A percentile compares a stretch with the other conserved stretches of the same genome.
These are phyloP conservation scores for Hofmannophila pseudospretella DNA, from an alignment of 2,888 invertebrate species.

Conservation along the genomic window DNA sequence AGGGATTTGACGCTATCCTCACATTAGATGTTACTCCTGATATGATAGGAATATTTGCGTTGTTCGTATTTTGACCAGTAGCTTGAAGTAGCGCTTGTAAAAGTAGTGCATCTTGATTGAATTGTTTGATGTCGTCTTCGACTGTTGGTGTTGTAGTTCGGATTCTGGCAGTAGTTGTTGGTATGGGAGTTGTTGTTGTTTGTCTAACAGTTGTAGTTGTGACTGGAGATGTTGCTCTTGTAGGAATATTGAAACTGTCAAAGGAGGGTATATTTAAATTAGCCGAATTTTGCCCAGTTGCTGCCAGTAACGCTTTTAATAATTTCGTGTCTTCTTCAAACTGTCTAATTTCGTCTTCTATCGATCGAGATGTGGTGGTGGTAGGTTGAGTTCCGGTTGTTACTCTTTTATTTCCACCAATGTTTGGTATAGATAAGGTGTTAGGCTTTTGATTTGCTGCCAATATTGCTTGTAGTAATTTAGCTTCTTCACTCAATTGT, in stretches of 20 bases:
- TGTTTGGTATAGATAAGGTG: constrained; percentile 27
- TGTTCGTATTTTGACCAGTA: constrained; percentile 46
- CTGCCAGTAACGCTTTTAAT: constrained; percentile 61
- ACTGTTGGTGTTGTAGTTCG: constrained; percentile 27
- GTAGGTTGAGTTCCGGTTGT: constrained; percentile 35
- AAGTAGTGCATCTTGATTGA: constrained; percentile 61
- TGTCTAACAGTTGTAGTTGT: constrained; percentile 18
- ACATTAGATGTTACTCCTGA: constrained; percentile 64
- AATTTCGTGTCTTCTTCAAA: constrained; percentile 69
- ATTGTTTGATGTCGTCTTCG: constrained; percentile 52
- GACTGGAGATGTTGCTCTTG: constrained; percentile 29
- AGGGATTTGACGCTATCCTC: constrained; percentile 59
- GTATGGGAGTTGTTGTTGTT: constrained; percentile 26
- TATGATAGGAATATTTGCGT: constrained; percentile 48
- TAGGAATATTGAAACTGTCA: constrained; percentile 30
- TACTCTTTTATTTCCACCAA: constrained; percentile 25
- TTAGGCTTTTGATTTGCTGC: constrained; percentile 37
- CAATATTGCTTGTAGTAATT: constrained; percentile 52
- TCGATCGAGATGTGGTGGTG: constrained; percentile 50
- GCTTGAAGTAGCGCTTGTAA: constrained; percentile 65
- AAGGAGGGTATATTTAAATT: constrained; percentile 55
- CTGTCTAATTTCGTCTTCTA: constrained; percentile 66
- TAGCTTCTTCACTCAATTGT: constrained; percentile 37
- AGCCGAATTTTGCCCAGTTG: constrained; percentile 61
- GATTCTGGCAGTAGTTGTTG: constrained; percentile 18